Conservation (phyloP, 1,140 invertebrate species). For the Notospermus geniculatus region DNA sequence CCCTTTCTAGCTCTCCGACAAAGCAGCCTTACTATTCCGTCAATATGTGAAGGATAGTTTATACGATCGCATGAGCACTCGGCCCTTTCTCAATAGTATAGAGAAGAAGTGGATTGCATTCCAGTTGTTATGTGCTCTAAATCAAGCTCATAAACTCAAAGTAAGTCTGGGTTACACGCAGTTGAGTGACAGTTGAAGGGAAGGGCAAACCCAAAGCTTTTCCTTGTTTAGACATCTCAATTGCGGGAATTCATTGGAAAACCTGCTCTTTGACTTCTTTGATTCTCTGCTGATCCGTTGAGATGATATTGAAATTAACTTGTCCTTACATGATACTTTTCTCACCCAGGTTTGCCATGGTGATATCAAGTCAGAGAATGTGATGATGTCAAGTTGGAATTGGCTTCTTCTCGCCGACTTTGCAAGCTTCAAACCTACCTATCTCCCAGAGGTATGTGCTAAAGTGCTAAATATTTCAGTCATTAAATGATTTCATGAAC, state of each 20-base stretch:
- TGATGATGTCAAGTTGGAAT: slow-evolving; percentile 95
- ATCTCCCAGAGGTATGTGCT: slow-evolving; percentile 74
- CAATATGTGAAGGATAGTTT: slow-evolving; percentile 96
- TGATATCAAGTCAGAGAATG: slow-evolving; percentile 98
- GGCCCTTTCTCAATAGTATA: slow-evolving; percentile 88
- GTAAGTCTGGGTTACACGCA: slow-evolving; percentile 48
- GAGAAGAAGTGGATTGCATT: slow-evolving; percentile 99
- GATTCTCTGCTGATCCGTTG: slow-evolving; percentile 7
- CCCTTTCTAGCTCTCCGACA: slow-evolving; percentile 67
- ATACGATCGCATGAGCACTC: slow-evolving; percentile 95
- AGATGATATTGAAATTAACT: not conserved
- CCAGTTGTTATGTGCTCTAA: slow-evolving; percentile 91
- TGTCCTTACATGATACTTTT: not conserved
- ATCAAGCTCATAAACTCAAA: slow-evolving; percentile 78
- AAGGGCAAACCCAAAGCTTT: too few species aligned
- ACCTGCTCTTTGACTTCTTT: too few species aligned
- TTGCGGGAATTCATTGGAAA: not conserved
- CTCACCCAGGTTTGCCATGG: slow-evolving; percentile 84
- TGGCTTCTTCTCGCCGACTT: slow-evolving; percentile 97
- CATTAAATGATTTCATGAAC: too few species aligned
- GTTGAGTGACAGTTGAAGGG: too few species aligned
- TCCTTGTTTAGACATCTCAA: not conserved
- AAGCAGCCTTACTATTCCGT: slow-evolving; percentile 86
- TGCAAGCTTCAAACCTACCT: slow-evolving; percentile 97
- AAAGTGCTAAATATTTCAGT: not conserved